phyloP scores from a whole-genome alignment of 2,113 vertebrate genomes.

The Eonycteris spelaea region DNA sequence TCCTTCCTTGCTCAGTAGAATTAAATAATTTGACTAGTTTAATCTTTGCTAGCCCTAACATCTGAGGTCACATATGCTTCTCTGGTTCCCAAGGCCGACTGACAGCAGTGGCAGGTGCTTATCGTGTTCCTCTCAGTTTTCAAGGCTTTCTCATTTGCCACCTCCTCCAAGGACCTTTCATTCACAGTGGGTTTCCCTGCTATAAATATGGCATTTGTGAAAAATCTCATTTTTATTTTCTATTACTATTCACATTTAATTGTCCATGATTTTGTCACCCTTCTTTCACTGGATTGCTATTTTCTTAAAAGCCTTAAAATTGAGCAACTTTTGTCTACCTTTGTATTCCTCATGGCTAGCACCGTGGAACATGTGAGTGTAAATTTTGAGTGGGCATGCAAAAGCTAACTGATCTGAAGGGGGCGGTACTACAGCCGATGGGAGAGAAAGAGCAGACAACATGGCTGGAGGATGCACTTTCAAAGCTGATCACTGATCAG shows the following conservation, averaged over 20 bases:
- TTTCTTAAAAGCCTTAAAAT: not conserved
- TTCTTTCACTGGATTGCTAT: not conserved
- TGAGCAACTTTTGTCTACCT: too few species aligned
- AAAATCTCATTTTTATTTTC: not conserved
- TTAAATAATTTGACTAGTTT: conserved; percentile 45
- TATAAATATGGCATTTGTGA: not conserved
- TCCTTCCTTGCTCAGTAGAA: not conserved
- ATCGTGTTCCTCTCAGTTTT: not conserved
- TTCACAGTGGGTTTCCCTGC: not conserved
- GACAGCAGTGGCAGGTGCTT: not conserved
- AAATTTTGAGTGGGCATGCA: not conserved
- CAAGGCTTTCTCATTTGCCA: not conserved
- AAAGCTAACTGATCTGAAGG: not conserved
- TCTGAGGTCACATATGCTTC: not conserved
- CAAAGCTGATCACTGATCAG: not conserved
- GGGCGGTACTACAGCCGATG: not conserved
- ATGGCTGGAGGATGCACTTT: not conserved
- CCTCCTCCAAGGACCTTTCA: not conserved
- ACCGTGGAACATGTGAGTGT: not conserved
- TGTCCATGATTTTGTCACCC: not conserved
- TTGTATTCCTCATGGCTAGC: not conserved
- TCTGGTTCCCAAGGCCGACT: not conserved
- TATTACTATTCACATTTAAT: not conserved
- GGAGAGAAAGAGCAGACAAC: not conserved
- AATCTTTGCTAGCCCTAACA: not conserved